phyloP scores from a whole-genome alignment of 53 echinoderm and acorn worm genomes.

The Arbacia lixula region DNA sequence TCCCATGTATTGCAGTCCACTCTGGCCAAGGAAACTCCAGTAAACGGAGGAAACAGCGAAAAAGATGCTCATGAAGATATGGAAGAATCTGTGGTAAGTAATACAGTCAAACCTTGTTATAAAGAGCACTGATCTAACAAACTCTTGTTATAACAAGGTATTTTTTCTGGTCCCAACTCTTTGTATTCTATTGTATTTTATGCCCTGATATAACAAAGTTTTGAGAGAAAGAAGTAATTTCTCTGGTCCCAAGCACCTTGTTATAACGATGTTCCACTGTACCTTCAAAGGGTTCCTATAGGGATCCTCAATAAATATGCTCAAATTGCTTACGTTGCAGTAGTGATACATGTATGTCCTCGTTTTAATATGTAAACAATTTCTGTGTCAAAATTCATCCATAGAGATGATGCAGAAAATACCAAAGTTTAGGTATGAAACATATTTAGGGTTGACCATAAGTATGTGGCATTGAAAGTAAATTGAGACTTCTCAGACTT shows the following conservation, averaged over 20 bases:
- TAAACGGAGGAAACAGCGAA: not conserved
- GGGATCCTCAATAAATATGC: conserved; percentile 33
- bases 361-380: conserved; percentile 24
- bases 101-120: too few species aligned
- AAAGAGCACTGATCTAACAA: too few species aligned
- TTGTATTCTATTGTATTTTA: too few species aligned
- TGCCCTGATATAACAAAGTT: too few species aligned
- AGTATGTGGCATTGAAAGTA: conserved; percentile 1
- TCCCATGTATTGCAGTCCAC: conserved; percentile 5
- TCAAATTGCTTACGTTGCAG: conserved; percentile 16
- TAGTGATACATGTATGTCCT: conserved; percentile 18
- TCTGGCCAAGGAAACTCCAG: conserved; percentile 15
- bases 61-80: not conserved
- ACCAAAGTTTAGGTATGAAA: not conserved
- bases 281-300: conserved; percentile 1
- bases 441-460: not conserved
- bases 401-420: not conserved
- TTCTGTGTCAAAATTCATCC: not conserved
- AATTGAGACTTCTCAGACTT: not conserved
- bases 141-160: too few species aligned
- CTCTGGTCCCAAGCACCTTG: too few species aligned
- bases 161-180: too few species aligned
- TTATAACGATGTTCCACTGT: too few species aligned
- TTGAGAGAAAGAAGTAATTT: too few species aligned
- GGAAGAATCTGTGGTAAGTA: conserved; percentile 26